These are phyloP conservation scores for Oryctes rhinoceros DNA, from an alignment of 1,140 invertebrate species.

Conservation along the genomic window DNA sequence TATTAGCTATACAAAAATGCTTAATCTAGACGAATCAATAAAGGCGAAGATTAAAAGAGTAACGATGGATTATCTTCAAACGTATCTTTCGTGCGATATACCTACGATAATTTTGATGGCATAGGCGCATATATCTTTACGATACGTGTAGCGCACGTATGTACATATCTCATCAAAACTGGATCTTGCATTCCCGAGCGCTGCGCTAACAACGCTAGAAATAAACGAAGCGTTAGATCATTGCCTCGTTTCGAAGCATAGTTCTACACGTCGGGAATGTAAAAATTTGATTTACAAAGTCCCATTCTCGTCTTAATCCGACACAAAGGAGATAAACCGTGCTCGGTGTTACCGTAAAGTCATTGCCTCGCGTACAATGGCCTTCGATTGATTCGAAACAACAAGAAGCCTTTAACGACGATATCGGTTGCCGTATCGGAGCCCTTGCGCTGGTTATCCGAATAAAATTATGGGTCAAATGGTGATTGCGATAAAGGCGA, in stretches of 20 bases:
- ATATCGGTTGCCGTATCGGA: not conserved
- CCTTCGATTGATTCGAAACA: constrained; percentile 2
- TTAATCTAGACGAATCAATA: no score
- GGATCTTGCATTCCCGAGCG: not conserved
- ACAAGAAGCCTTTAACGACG: not conserved
- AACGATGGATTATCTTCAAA: no score
- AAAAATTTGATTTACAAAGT: not conserved
- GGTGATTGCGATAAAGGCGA: not conserved
- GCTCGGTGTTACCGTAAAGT: not conserved
- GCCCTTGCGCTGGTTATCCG: not conserved
- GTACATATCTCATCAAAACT: constrained; percentile 1
- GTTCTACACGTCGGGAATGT: not conserved
- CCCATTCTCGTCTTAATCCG: not conserved
- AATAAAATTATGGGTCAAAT: not conserved
- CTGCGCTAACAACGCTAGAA: not conserved
- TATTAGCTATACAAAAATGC: no score
- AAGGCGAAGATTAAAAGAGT: no score
- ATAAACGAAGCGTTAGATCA: constrained; percentile 13
- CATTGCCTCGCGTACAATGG: constrained; percentile 12
- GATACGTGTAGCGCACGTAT: not conserved
- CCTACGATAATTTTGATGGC: no score
- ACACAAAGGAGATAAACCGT: not conserved
- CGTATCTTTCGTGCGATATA: no score
- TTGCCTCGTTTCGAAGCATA: not conserved
- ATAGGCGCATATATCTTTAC: not conserved